Percentiles rank a stretch among this genome's conserved stretches.
Conservation (phyloP, 2,888 invertebrate genomes). For the Ischnus inquisitorius region DNA sequence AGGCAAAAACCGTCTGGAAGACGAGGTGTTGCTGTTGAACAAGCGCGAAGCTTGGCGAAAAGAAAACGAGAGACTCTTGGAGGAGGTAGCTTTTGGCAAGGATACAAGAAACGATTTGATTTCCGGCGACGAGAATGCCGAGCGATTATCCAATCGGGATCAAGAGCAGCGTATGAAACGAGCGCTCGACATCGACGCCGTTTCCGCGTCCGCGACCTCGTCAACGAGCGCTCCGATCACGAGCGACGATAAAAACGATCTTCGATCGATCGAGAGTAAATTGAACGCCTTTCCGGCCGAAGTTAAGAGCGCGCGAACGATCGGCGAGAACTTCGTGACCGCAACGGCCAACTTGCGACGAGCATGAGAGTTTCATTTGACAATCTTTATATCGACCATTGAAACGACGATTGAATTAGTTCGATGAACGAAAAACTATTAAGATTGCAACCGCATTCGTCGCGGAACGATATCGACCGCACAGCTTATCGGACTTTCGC, state of each 20-base stretch:
- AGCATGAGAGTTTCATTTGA: background rate
- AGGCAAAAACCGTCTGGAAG: slow-evolving; percentile 72
- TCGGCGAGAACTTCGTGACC: background rate
- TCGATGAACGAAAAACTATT: background rate
- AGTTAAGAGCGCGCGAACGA: background rate
- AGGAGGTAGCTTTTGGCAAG: slow-evolving; percentile 77
- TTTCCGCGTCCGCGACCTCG: slow-evolving; percentile 7
- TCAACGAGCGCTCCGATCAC: background rate
- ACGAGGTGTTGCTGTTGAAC: slow-evolving; percentile 76
- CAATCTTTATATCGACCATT: slow-evolving; percentile 2
- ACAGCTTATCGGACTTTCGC: background rate
- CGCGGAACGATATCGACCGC: background rate
- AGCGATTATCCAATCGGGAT: background rate
- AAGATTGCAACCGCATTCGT: background rate
- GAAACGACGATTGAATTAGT: background rate
- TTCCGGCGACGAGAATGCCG: background rate
- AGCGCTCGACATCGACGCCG: background rate
- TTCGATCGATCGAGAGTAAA: slow-evolving; percentile 52
- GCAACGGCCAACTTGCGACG: background rate
- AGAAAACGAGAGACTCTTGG: slow-evolving; percentile 75
- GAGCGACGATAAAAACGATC: slow-evolving; percentile 1
- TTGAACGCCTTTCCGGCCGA: slow-evolving; percentile 69
- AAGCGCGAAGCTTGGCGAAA: slow-evolving; percentile 77
- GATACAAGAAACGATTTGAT: slow-evolving; percentile 61
- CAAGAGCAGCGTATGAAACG: slow-evolving; percentile 47